A percentile compares a stretch with the other conserved stretches of the same genome.
Evolutionary conservation across 2,888 invertebrate genomes (phyloP).

Genomic region (Drosophila greeni): DNA sequence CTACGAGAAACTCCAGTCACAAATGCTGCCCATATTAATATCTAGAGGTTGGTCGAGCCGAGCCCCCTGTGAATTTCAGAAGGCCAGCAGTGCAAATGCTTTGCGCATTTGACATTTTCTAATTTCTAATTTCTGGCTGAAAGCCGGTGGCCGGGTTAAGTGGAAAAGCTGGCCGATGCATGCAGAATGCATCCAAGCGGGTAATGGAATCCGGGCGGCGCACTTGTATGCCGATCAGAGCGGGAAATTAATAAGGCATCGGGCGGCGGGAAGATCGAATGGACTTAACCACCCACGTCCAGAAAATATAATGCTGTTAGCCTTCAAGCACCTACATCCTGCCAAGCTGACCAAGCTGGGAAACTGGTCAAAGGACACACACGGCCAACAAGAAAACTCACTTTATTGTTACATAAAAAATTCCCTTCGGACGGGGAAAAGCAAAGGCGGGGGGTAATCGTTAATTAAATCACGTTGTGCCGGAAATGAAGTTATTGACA

Average conservation of each 20-base stretch:
- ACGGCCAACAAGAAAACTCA: conserved; percentile 56
- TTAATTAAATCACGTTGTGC: conserved; percentile 71
- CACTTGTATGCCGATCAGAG: conserved; percentile 28
- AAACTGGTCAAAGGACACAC: conserved; percentile 14
- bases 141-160: background rate
- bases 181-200: conserved; percentile 12
- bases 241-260: conserved; percentile 18
- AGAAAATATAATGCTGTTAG: conserved; percentile 43
- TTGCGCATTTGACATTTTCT: background rate
- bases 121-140: background rate
- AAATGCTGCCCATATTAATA: background rate
- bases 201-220: conserved; percentile 9
- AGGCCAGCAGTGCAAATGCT: background rate
- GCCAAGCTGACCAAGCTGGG: background rate
- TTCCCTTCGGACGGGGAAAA: background rate
- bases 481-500: conserved; percentile 72
- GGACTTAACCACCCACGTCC: conserved; percentile 16
- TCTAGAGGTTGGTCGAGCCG: background rate
- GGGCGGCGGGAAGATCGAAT: background rate
- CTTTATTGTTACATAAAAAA: conserved; percentile 58
- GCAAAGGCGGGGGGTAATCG: conserved; percentile 48
- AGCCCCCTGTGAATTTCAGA: background rate
- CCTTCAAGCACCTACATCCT: conserved; percentile 9
- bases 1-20: background rate
- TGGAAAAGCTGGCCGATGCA: conserved; percentile 11